A percentile compares a stretch with the other conserved stretches of the same genome.
Conservation (phyloP, 2,113 vertebrate genomes). For the Ochotona curzoniae region DNA sequence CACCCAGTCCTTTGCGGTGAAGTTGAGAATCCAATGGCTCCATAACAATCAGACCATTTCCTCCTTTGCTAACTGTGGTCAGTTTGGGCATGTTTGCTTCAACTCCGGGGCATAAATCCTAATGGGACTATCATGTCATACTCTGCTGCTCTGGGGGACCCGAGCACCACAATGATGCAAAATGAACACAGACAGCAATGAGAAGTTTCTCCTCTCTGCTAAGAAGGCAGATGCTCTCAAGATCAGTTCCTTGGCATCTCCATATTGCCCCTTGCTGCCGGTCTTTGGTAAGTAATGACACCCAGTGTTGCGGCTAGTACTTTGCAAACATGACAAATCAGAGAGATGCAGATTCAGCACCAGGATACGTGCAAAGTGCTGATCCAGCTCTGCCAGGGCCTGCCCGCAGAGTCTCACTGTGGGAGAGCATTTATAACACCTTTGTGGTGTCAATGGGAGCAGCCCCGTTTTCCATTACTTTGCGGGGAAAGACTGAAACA, state of each 20-base stretch:
- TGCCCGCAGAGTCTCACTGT: background rate
- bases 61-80: background rate
- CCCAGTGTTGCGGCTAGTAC: background rate
- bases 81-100: background rate
- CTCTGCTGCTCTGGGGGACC: background rate
- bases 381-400: background rate
- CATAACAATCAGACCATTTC: background rate
- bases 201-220: background rate
- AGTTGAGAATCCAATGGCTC: background rate
- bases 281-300: background rate
- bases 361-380: background rate
- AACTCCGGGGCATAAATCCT: background rate
- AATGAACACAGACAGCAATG: background rate
- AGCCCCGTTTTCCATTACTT: background rate
- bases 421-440: background rate
- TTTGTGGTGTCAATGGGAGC: background rate
- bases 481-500: background rate
- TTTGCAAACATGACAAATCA: background rate
- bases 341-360: background rate
- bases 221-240: background rate
- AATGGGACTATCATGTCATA: rapidly evolving
- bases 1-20: background rate
- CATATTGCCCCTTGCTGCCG: background rate
- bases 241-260: background rate
- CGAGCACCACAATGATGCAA: background rate